Evolutionary conservation across 2,888 invertebrate genomes (phyloP).

Genomic region (Hermodice carunculata): DNA sequence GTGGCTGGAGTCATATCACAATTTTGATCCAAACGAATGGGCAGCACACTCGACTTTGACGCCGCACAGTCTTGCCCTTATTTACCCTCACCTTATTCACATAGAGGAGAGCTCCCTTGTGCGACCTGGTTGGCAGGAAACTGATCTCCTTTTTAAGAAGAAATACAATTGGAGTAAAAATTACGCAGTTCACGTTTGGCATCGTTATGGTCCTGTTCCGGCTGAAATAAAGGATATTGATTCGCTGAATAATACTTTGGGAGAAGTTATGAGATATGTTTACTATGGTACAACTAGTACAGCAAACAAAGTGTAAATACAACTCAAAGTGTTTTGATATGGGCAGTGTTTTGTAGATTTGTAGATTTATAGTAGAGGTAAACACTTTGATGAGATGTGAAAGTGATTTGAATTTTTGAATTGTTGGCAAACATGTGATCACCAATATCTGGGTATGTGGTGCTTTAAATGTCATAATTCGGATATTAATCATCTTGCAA

Average conservation of each 20-base stretch:
- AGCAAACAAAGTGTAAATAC: too few species aligned
- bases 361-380: too few species aligned
- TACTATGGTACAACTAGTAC: too few species aligned
- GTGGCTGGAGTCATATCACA: conserved; percentile 28
- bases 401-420: too few species aligned
- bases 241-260: conserved; percentile 18
- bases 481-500: too few species aligned
- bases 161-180: conserved; percentile 37
- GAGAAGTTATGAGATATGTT: conserved; percentile 24
- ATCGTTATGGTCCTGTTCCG: conserved; percentile 18
- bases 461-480: too few species aligned
- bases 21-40: conserved; percentile 8
- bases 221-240: conserved; percentile 1
- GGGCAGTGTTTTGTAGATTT: too few species aligned
- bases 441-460: too few species aligned
- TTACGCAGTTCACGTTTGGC: conserved; percentile 51
- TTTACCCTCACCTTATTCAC: conserved; percentile 28
- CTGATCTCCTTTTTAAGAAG: conserved; percentile 9
- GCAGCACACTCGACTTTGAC: conserved; percentile 18
- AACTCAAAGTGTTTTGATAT: too few species aligned
- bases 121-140: conserved; percentile 23
- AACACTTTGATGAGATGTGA: too few species aligned
- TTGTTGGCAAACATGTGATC: too few species aligned
- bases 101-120: conserved; percentile 24
- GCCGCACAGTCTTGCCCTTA: conserved; percentile 8